Evolutionary conservation across 2,113 vertebrate genomes (phyloP).

Genomic region (Astur gentilis): DNA sequence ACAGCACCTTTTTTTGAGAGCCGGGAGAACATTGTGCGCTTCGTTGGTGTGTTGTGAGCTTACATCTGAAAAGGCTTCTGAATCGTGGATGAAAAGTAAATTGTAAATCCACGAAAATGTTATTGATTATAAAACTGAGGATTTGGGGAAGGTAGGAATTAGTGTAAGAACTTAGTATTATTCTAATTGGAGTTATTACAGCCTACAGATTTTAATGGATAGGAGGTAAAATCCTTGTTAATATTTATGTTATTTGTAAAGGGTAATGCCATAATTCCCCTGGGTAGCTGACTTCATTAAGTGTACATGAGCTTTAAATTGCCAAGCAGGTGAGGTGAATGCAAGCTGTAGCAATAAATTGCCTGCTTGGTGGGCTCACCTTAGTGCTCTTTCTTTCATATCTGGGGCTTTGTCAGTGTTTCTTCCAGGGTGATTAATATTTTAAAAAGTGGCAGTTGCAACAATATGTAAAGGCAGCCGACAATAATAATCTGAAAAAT

Average conservation of each 20-base stretch:
- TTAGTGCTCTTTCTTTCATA: conserved; percentile 19
- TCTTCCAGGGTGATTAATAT: conserved; percentile 53
- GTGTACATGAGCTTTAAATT: conserved; percentile 1
- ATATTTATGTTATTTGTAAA: conserved; percentile 34
- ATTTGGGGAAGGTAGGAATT: neutral
- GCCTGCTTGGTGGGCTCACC: neutral
- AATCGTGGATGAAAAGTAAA: neutral
- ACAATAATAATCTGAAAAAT: neutral
- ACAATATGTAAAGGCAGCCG: neutral
- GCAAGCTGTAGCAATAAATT: neutral
- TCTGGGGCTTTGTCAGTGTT: conserved; percentile 25
- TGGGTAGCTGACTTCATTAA: neutral
- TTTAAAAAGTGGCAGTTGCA: conserved; percentile 37
- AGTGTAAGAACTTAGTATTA: neutral
- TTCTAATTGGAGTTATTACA: neutral
- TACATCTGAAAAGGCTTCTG: neutral
- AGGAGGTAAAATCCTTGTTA: neutral
- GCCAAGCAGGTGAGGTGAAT: neutral
- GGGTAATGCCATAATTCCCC: neutral
- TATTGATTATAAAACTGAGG: neutral
- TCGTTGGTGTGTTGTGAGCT: neutral
- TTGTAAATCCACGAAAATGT: neutral
- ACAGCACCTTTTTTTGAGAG: neutral
- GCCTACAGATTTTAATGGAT: neutral
- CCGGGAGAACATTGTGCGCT: neutral